Base-by-base conservation (phyloP, 2,113 vertebrate genomes). In the Gavialis gangeticus region DNA sequence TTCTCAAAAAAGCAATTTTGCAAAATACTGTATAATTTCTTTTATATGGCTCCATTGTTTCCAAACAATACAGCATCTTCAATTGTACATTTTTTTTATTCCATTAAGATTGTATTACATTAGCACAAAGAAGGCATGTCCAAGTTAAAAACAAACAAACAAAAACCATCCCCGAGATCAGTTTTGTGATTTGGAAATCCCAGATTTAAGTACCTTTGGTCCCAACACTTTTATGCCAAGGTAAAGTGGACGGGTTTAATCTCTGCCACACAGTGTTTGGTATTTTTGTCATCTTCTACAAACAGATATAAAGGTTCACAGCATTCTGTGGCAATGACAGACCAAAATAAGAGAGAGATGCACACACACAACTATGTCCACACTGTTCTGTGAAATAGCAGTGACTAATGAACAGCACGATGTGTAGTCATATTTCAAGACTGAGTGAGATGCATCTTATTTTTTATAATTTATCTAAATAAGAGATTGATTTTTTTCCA, bases 201-300 rank as follows among this genome's bases (percentile, higher is more conserved):
- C 89, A 85, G 87, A 88, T 91, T 90, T 83, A 90, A 96, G 85
- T 96, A 95, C 96, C 96, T 97, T 98, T 98, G 98, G 98, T 98
- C 98, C 97, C 97, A 97, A 88, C 93, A 79, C 3, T 78, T 94
- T 89, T 91, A 90, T 1, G 55, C 89, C 89, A 85, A 97, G 86
- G 82, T 88, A 94, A 96, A 86, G 79, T 5, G 87, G 95, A 88
- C 92, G 93, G 88, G 90, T 69, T 80, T 34, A 92, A 80, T 93
- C 92, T 59, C 84, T 93, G 86, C 89, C 85, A 86, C 82, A 92
- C 92, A 92, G 93, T 92, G 95, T 84, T 79, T 56, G 93, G 89
- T 96, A 91, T 94, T 85, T 64, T 77, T 82, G 56, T 82, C 85
- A 58, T 88, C 78, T 83, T 18, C 58, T 92, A 92, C 88, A 75